phyloP scores from a whole-genome alignment of 2,888 invertebrate species.

The Stenurella melanura region DNA sequence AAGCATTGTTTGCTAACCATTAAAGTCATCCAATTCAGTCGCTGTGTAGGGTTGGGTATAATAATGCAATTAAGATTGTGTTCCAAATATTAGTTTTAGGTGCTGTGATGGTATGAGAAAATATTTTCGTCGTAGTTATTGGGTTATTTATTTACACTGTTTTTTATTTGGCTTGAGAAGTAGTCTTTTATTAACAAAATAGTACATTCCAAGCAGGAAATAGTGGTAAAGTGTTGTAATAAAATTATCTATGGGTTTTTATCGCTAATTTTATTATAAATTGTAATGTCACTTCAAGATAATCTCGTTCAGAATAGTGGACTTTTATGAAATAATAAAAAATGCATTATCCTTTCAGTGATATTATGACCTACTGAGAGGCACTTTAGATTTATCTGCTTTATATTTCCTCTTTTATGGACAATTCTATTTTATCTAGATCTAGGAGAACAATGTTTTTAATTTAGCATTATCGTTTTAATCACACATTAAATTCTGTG shows the following conservation, averaged over 20 bases:
- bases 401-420: background rate
- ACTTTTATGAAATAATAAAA: conserved; percentile 7
- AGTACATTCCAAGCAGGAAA: background rate
- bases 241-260: conserved; percentile 3
- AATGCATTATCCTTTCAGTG: conserved; percentile 1
- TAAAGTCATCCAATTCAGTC: background rate
- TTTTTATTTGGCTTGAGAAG: background rate
- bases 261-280: conserved; percentile 7
- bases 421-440: background rate
- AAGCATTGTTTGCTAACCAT: conserved; percentile 4
- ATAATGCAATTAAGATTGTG: background rate
- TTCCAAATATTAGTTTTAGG: background rate
- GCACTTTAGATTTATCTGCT: conserved; percentile 2
- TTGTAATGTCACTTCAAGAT: conserved; percentile 1
- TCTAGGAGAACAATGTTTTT: background rate
- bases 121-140: background rate
- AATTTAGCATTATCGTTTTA: background rate
- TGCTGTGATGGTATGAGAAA: background rate
- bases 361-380: conserved; percentile 7
- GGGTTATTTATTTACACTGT: background rate
- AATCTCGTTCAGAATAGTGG: conserved; percentile 1
- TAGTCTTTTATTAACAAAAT: background rate
- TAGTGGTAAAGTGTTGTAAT: conserved; percentile 3
- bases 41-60: background rate
- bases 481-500: no score